Conservation (phyloP, 2,113 vertebrate species). For the Procavia capensis region DNA sequence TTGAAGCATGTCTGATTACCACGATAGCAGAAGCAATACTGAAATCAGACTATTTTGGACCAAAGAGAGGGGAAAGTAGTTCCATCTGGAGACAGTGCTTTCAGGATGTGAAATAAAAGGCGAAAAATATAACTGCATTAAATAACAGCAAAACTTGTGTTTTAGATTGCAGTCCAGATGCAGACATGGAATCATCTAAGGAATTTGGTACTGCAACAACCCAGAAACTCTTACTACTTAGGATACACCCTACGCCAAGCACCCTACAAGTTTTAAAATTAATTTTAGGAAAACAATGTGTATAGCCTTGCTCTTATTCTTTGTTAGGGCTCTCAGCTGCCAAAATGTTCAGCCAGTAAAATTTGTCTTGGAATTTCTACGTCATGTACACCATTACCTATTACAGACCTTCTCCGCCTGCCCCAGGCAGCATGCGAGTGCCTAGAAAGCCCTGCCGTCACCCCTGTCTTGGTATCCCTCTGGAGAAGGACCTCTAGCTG, state of each 20-base stretch:
- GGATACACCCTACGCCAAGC: neutral
- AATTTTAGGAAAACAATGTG: neutral
- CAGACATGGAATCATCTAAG: neutral
- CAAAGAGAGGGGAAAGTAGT: neutral
- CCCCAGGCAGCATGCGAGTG: fast-evolving
- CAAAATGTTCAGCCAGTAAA: neutral
- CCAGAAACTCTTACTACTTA: neutral
- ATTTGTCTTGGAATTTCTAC: neutral
- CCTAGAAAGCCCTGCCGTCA: neutral
- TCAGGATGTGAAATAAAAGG: neutral
- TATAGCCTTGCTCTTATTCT: neutral
- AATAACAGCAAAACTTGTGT: neutral
- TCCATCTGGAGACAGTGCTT: neutral
- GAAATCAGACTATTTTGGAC: neutral
- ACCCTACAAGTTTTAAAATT: neutral
- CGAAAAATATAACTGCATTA: neutral
- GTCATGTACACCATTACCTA: neutral
- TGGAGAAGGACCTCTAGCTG: neutral
- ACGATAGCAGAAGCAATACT: neutral
- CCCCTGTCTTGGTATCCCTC: neutral
- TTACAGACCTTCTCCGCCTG: neutral
- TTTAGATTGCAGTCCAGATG: neutral
- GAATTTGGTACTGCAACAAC: neutral
- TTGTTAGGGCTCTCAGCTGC: neutral
- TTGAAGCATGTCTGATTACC: neutral